Base-by-base conservation (phyloP, 2,888 invertebrate genomes). In the Torymus auratus region DNA sequence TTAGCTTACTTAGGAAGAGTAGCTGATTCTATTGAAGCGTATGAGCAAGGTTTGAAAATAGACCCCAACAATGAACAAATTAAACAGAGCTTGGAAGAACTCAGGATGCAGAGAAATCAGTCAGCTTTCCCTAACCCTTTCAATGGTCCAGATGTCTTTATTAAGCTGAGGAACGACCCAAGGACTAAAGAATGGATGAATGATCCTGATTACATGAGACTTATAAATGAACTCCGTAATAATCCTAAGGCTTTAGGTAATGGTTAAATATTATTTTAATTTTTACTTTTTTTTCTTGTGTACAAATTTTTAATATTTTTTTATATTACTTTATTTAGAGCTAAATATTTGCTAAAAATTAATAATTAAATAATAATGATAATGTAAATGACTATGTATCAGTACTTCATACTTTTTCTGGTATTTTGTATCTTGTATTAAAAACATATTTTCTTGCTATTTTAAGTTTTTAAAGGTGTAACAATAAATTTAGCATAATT, bases 21-120 rank as follows among this genome's bases (percentile, higher is more conserved):
- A 82, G 94, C 95, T 61, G 96, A 96, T 83, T 96, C 98, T 0
- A 92, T 95, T 65, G 92, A 93, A 67, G 94, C 96, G 0, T 98
- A 96, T 87, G 93, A 95, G 87, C 93, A 93, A 84, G 96, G 96
- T 13, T 90, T 97, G 12, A 91, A 94, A 85, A 88, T 94, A 2
- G 96, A 97, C 84, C 96, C 96, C 0, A 92, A 91, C 62, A 97
- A 96, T 89, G 92, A 92, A 71, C 96, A 95, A 87, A 91, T 96
- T 23, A 93, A 93, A 74, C 93, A 94, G 23, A 95, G 95, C 0
- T 88, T 96, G 68, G 91, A 91, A 1, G 96, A 96, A 87, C 94
- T 94, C 0, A 92, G 88, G 83, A 91, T 91, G 64, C 91, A 88
- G 78, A 85, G 84, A 80, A 69, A 80, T 14, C 10, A 1, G 3